phyloP scores from a whole-genome alignment of 1,140 invertebrate genomes.

The Hestina assimilis region DNA sequence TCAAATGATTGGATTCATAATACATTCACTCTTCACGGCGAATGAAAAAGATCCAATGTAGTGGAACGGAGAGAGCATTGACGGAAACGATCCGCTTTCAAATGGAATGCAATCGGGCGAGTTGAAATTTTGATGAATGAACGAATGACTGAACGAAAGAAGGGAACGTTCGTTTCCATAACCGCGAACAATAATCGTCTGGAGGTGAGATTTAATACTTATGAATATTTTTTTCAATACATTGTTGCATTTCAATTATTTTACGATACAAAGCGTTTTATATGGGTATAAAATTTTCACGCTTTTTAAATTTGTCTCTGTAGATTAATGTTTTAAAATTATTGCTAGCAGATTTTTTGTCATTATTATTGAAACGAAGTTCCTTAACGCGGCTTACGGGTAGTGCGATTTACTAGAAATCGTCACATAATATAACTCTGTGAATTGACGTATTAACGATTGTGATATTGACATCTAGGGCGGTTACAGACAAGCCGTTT shows the following conservation, averaged over 20 bases:
- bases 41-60: conserved; percentile 9
- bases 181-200: neutral
- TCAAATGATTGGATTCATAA: neutral
- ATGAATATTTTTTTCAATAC: neutral
- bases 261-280: no score
- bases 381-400: no score
- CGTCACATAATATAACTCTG: no score
- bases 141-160: conserved; percentile 14
- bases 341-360: no score
- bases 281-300: no score
- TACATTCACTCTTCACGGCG: conserved; percentile 6
- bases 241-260: neutral
- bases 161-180: conserved; percentile 6
- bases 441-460: no score
- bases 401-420: no score
- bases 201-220: conserved; percentile 9
- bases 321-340: no score
- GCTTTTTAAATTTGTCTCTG: no score
- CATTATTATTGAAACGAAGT: neutral
- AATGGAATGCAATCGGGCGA: conserved; percentile 15
- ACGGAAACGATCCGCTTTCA: conserved; percentile 15
- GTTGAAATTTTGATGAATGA: conserved; percentile 15
- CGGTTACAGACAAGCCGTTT: no score
- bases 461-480: no score
- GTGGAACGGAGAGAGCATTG: conserved; percentile 1